Evolutionary conservation across 1,140 invertebrate species (phyloP), one percentile per base, ranked within the genome.

Genomic region (Drosophila repletoides): DNA sequence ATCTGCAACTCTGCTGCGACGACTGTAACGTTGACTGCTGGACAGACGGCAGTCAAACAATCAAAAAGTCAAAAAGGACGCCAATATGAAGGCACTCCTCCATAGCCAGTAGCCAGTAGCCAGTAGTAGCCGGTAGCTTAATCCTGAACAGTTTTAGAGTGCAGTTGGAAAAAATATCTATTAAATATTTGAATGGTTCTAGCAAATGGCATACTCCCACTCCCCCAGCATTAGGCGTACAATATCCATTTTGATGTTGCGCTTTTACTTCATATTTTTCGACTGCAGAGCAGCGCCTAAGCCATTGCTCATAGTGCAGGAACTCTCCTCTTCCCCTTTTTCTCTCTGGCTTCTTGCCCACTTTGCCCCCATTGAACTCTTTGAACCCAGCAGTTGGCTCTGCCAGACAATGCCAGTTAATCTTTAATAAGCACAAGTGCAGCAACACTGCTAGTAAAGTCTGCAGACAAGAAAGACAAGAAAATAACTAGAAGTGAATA

Each of bases 341-440:
- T 29, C 10, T 22, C 5, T 31, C 7, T 10, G 29, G 15, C 52
- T 22, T 2, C 12, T n/a, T n/a, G 6, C 19, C 28, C 10, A 31
- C 26, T n/a, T n/a, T n/a, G n/a, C n/a, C 45, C 15, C 19, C 55
- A 36, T 15, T 67, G 56, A 49, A 45, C 46, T 36, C 46, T 6
- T 26, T 67, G 64, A 43, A 43, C 46, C 43, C 43, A n/a, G 59
- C 26, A 12, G 24, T 40, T 19, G 19, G 17, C n/a, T 17, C 26
- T 29, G 56, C 61, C 79, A 83, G 79, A 79, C 79, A 83, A 84
- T 84, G 66, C n/a, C 72, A 56, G 60, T 76, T 79, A 84, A 83
- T 79, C 48, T 83, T 83, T 83, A 83, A 84, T 83, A 72, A 84
- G 70, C 60, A 31, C 70, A 79, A 83, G 65, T 79, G 74, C 73